Conservation (phyloP, 2,113 vertebrate genomes). For the Lamprotornis superbus region DNA sequence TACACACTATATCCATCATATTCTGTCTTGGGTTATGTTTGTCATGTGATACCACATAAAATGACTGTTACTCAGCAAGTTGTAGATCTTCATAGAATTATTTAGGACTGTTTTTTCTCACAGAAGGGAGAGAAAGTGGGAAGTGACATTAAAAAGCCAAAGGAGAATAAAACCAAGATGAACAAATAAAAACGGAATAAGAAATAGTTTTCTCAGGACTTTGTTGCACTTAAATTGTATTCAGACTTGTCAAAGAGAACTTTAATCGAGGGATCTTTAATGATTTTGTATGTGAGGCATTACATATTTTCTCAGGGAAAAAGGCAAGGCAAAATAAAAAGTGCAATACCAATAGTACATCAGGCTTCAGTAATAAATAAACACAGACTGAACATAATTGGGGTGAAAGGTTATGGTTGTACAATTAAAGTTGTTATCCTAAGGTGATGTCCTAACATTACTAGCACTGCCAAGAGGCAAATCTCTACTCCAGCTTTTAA, state of each 20-base stretch:
- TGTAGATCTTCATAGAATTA: background rate
- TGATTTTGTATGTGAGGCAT: background rate
- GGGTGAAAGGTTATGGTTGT: conserved; percentile 45
- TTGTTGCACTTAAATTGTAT: background rate
- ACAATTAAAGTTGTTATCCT: conserved; percentile 36
- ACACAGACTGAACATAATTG: conserved; percentile 1
- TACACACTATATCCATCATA: background rate
- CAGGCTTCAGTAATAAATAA: conserved; percentile 43
- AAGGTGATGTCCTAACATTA: background rate
- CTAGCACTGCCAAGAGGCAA: background rate
- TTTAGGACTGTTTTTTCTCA: background rate
- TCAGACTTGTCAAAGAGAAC: background rate
- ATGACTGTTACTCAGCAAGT: background rate
- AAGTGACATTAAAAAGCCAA: background rate
- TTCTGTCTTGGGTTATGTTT: background rate
- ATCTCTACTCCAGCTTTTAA: background rate
- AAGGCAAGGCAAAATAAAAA: background rate
- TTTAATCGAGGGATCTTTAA: background rate
- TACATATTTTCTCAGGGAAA: background rate
- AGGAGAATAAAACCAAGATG: background rate
- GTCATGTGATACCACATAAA: background rate
- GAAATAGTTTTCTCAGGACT: background rate
- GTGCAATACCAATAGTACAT: background rate
- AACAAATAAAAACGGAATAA: conserved; percentile 5
- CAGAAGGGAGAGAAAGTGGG: background rate